These are phyloP conservation scores for Odocoileus virginianus DNA, from an alignment of 2,113 vertebrate genomes.

Conservation along the genomic window DNA sequence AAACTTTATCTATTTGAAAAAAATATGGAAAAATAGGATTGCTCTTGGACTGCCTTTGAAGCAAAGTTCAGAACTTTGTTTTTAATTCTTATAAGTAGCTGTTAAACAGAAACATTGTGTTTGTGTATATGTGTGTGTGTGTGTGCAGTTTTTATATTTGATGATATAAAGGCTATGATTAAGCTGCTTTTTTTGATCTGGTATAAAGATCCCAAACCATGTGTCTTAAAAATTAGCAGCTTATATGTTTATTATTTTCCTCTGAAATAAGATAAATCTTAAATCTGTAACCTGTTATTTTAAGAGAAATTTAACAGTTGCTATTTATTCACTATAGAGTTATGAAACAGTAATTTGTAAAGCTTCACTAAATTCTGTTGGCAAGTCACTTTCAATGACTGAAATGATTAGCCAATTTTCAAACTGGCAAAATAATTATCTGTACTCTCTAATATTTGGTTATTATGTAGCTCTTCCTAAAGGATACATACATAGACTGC, in stretches of 20 bases:
- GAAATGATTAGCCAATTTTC: not conserved
- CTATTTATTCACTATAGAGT: not conserved
- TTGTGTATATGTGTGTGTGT: not conserved
- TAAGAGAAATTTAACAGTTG: not conserved
- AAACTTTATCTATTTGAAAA: not conserved
- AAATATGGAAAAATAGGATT: not conserved
- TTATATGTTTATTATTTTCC: slow-evolving; percentile 10
- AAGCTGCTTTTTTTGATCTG: slow-evolving; percentile 58
- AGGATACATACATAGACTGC: not conserved
- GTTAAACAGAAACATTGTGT: slow-evolving; percentile 34
- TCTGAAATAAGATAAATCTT: slow-evolving; percentile 22
- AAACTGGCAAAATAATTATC: not conserved
- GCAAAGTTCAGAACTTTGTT: slow-evolving; percentile 43
- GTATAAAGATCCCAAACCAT: not conserved
- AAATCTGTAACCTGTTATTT: slow-evolving; percentile 14
- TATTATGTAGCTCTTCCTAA: not conserved
- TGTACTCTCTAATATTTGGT: not conserved
- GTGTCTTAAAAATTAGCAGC: slow-evolving; percentile 34
- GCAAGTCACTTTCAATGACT: not conserved
- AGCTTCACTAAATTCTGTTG: not conserved
- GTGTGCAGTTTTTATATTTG: slow-evolving; percentile 38
- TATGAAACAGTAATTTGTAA: not conserved
- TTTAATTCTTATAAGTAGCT: slow-evolving; percentile 56
- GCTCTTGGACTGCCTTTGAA: not conserved
- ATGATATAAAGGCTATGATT: slow-evolving; percentile 34